These are phyloP conservation scores for Sepiola atlantica DNA, from an alignment of 2,888 invertebrate genomes.

Conservation along the genomic window DNA sequence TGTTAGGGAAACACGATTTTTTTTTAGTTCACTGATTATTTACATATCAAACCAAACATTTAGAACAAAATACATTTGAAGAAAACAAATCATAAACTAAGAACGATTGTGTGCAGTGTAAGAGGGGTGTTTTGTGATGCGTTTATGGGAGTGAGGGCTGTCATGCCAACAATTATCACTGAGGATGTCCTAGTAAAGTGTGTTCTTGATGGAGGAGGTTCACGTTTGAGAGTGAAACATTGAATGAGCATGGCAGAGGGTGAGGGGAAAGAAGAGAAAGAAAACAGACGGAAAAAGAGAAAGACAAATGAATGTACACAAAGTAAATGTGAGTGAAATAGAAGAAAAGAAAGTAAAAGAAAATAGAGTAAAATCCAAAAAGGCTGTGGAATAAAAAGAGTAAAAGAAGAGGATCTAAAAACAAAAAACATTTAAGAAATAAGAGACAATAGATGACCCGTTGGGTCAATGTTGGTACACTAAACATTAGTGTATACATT, in stretches of 20 bases:
- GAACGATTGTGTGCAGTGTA: background rate
- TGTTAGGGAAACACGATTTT: background rate
- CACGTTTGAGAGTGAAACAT: background rate
- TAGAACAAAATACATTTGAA: background rate
- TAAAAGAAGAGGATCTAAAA: too few relatives aligned
- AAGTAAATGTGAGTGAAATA: background rate
- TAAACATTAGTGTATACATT: too few relatives aligned
- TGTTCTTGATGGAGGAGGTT: background rate
- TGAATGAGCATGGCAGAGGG: background rate
- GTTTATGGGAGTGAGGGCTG: background rate
- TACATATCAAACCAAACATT: slow-evolving; percentile 1
- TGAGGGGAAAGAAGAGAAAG: background rate
- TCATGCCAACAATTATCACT: background rate
- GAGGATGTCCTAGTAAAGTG: background rate
- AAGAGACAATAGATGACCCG: too few relatives aligned
- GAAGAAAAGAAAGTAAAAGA: too few relatives aligned
- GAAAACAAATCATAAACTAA: background rate
- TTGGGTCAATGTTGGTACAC: too few relatives aligned
- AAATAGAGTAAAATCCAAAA: too few relatives aligned
- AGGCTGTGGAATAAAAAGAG: too few relatives aligned
- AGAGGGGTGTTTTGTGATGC: background rate
- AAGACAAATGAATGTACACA: background rate
- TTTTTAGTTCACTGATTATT: slow-evolving; percentile 12
- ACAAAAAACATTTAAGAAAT: too few relatives aligned
- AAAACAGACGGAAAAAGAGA: background rate